Percentiles rank a stretch among this genome's conserved stretches.
phyloP scores from a whole-genome alignment of 2,888 invertebrate species.

The Autographa gamma region DNA sequence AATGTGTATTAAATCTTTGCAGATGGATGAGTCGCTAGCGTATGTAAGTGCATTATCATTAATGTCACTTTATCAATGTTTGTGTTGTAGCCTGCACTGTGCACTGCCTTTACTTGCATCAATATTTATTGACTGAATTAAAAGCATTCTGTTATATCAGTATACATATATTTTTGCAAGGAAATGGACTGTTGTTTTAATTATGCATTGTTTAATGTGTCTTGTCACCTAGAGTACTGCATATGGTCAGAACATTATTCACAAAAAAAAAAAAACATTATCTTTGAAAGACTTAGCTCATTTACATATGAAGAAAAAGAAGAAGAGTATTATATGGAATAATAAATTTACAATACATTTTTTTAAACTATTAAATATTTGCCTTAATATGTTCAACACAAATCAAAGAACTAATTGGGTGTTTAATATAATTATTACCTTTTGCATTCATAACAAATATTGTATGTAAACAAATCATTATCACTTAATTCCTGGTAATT shows the following conservation, averaged over 20 bases:
- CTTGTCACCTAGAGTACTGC: neutral
- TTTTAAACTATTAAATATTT: too few species aligned
- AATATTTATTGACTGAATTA: neutral
- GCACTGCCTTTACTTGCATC: constrained; percentile 16
- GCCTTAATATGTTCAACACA: too few species aligned
- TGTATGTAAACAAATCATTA: too few species aligned
- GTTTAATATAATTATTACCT: too few species aligned
- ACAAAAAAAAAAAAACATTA: neutral
- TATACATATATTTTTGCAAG: neutral
- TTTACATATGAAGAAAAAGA: too few species aligned
- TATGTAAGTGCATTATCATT: constrained; percentile 56
- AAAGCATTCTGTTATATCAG: neutral
- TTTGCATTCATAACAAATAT: too few species aligned
- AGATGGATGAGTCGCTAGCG: constrained; percentile 54
- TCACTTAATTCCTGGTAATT: too few species aligned
- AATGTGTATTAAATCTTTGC: constrained; percentile 46
- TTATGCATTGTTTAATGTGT: too few species aligned
- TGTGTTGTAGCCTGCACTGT: constrained; percentile 51
- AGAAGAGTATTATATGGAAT: too few species aligned
- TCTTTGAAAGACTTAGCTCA: too few species aligned
- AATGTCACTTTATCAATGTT: constrained; percentile 42
- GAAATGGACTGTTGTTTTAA: neutral
- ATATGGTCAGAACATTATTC: neutral
- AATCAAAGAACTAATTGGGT: too few species aligned
- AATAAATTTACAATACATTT: too few species aligned